Base-by-base conservation (phyloP, 2,797 vertebrate species). In the Enteromius thamalakanensis region DNA sequence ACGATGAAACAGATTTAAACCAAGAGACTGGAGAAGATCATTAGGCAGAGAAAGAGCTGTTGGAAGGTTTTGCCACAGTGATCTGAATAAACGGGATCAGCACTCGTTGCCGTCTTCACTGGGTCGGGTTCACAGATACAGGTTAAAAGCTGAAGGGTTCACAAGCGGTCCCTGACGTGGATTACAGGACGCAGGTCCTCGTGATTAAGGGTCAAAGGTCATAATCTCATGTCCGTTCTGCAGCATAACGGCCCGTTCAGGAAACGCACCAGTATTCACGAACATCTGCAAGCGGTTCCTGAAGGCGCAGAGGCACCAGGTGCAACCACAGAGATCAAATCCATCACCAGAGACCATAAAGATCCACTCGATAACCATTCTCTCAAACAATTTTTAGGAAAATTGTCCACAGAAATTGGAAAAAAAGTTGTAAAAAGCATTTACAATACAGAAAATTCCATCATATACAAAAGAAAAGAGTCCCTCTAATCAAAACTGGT, bases 141-240 rank as follows among this genome's bases (percentile, higher is more conserved):
- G 42, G 29, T 70, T 23, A 26, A 72, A 78, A 58, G 23, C 70
- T 79, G 34, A 82, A 55, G 12, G 23, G 34, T 67, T 77, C 51
- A 64, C 29, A 76, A 78, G 55, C 19, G 47, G 70, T 76, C 81
- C 81, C 77, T 83, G 71, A 53, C 29, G 34, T 79, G 62, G 55
- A 64, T 51, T 76, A 79, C 69, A 68, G 80, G 84, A 71, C 67
- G 34, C 45, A 49, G 23, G 23, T 29, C 21, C 70, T 29, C 1
- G 8, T 60, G 32, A 40, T 78, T 76, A 76, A 75, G 74, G 64
- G 65, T 80, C 77, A 76, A 19, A 67, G 72, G 85, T 80, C 70
- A 42, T 85, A 83, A 86, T 75, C 53, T 68, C 51, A 81, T 75
- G 75, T 86, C 67, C 72, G 45, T 84, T 84, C 51, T 86, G 83